Percentiles rank a stretch among this genome's conserved stretches.
Evolutionary conservation across 2,888 invertebrate species (phyloP).

Genomic region (Invenusta paracnida): DNA sequence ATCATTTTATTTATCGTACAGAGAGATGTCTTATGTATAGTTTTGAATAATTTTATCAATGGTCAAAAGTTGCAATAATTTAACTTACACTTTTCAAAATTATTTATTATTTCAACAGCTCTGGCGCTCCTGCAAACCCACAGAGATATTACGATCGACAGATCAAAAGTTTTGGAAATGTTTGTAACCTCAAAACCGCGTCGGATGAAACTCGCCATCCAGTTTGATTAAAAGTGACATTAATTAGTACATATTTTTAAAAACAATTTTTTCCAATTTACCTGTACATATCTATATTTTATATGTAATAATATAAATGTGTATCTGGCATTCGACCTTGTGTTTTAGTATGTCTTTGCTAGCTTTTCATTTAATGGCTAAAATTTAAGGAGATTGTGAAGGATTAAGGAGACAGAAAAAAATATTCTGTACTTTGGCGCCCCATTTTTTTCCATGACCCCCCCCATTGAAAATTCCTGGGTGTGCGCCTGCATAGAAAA

Average conservation of each 20-base stretch:
- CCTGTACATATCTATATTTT: not conserved
- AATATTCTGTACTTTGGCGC: not conserved
- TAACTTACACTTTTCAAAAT: conserved; percentile 15
- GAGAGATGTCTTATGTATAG: not conserved
- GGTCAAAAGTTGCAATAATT: conserved; percentile 7
- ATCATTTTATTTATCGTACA: not conserved
- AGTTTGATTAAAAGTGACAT: conserved; percentile 18
- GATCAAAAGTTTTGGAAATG: not conserved
- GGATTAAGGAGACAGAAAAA: conserved; percentile 18
- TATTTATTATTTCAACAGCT: conserved; percentile 18
- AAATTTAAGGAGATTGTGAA: conserved; percentile 21
- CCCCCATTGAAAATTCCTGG: not conserved
- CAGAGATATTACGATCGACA: conserved; percentile 10
- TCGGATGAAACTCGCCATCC: not conserved
- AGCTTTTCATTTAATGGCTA: conserved; percentile 4
- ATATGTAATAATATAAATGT: not conserved
- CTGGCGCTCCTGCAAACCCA: conserved; percentile 1
- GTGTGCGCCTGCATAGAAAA: not conserved
- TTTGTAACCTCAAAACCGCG: conserved; percentile 25
- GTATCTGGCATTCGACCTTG: not conserved
- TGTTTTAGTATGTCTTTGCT: conserved; percentile 11
- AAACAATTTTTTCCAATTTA: conserved; percentile 3
- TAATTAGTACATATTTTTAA: conserved; percentile 6
- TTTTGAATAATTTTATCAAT: conserved; percentile 6
- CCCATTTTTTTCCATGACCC: not conserved